phyloP scores from a whole-genome alignment of 2,888 invertebrate genomes.

The Microctonus aethiopoides region DNA sequence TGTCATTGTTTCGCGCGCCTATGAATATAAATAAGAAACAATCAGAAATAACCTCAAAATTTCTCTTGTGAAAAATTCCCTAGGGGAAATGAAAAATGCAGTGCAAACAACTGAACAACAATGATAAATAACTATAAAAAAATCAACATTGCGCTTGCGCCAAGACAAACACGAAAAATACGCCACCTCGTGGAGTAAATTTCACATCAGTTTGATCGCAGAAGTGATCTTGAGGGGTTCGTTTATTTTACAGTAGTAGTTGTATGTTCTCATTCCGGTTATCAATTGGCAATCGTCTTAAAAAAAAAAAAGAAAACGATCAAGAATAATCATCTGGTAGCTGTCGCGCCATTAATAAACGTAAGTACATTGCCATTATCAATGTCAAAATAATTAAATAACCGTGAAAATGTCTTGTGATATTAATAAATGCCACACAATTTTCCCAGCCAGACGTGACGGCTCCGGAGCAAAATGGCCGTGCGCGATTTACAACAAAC shows the following conservation, averaged over 20 bases:
- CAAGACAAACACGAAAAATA: slow-evolving; percentile 32
- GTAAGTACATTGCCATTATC: slow-evolving; percentile 40
- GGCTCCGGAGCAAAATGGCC: slow-evolving; percentile 63
- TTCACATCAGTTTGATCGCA: slow-evolving; percentile 51
- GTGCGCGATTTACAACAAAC: slow-evolving; percentile 60
- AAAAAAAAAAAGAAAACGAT: slow-evolving; percentile 5
- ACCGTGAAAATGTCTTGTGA: slow-evolving; percentile 13
- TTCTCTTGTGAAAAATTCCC: not conserved
- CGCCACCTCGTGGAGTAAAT: slow-evolving; percentile 54
- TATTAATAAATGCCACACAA: slow-evolving; percentile 6
- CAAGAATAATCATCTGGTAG: slow-evolving; percentile 28
- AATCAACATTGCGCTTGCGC: slow-evolving; percentile 48
- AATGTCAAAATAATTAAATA: slow-evolving; percentile 32
- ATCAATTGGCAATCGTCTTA: slow-evolving; percentile 41
- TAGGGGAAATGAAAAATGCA: not conserved
- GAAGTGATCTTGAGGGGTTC: slow-evolving; percentile 56
- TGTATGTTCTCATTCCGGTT: slow-evolving; percentile 41
- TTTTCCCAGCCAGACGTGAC: slow-evolving; percentile 52
- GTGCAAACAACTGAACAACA: too few relatives aligned
- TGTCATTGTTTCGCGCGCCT: not conserved
- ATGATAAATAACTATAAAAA: not conserved
- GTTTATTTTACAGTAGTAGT: slow-evolving; percentile 49
- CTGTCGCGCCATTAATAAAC: slow-evolving; percentile 34
- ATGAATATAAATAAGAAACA: not conserved
- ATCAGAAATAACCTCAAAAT: not conserved